phyloP scores from a whole-genome alignment of 1,140 invertebrate species.

The Gonatopus flavifemur region DNA sequence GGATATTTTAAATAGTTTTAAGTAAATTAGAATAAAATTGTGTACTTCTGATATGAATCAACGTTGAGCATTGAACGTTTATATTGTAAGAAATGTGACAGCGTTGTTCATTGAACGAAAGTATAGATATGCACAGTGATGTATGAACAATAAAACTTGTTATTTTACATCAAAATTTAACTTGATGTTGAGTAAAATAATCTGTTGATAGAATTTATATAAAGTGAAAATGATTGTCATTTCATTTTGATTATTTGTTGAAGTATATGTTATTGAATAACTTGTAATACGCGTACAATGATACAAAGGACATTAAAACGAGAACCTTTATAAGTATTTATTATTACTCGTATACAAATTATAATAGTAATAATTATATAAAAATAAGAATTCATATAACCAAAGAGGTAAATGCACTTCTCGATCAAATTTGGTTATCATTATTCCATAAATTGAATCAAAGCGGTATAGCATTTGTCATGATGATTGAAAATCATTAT shows the following conservation, averaged over 20 bases:
- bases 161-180: constrained; percentile 23
- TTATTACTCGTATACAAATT: constrained; percentile 24
- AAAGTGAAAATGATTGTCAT: no score
- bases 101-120: no score
- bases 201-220: constrained; percentile 13
- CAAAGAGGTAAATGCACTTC: constrained; percentile 38
- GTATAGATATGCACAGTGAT: no score
- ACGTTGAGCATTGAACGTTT: not conserved
- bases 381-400: constrained; percentile 40
- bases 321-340: constrained; percentile 27
- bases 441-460: constrained; percentile 21
- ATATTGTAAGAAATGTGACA: constrained; percentile 9
- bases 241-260: no score
- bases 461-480: not conserved
- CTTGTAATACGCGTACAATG: constrained; percentile 9
- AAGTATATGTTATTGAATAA: constrained; percentile 5
- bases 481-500: constrained; percentile 3
- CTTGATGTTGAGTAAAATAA: constrained; percentile 8
- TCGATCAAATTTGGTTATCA: constrained; percentile 19
- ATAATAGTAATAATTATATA: constrained; percentile 31
- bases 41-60: not conserved
- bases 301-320: constrained; percentile 13
- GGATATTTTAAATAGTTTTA: constrained; percentile 2
- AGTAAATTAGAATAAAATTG: not conserved
- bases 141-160: no score